These are phyloP conservation scores for Gisinianus flammeolus DNA, from an alignment of 2,888 invertebrate species.

Conservation along the genomic window DNA sequence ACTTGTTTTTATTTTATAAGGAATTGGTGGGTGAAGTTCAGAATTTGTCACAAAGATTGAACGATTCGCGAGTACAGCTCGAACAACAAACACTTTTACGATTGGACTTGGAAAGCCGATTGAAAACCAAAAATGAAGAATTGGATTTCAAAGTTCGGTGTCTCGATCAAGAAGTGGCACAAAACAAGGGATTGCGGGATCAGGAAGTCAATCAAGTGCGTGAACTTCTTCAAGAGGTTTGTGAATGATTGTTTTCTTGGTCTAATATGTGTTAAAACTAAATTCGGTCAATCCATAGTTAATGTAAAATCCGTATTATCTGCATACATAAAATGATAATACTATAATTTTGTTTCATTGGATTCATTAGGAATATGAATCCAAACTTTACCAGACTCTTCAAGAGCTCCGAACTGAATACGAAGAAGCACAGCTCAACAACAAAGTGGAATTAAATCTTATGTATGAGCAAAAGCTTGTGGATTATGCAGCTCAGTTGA, in stretches of 20 bases:
- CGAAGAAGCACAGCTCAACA: conserved; percentile 84
- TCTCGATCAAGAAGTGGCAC: conserved; percentile 84
- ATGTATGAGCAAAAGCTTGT: conserved; percentile 77
- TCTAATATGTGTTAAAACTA: not conserved
- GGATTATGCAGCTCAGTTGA: conserved; percentile 50
- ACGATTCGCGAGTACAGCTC: conserved; percentile 82
- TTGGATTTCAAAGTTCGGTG: conserved; percentile 78
- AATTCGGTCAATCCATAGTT: too few relatives aligned
- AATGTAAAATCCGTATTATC: too few relatives aligned
- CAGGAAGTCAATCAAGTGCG: conserved; percentile 94
- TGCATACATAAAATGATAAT: too few relatives aligned
- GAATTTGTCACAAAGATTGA: too few relatives aligned
- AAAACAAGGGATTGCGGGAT: too few relatives aligned
- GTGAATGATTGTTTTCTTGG: not conserved
- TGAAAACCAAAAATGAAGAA: conserved; percentile 90
- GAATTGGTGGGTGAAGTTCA: conserved; percentile 73
- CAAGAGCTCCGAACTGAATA: conserved; percentile 92
- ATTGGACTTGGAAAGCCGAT: conserved; percentile 91
- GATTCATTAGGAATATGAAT: conserved; percentile 89
- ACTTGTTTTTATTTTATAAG: conserved; percentile 62
- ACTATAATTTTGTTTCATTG: too few relatives aligned
- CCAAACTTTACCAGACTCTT: conserved; percentile 86
- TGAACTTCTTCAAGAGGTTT: conserved; percentile 79
- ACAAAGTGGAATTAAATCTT: conserved; percentile 88
- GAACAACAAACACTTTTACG: conserved; percentile 84